Percentiles rank a stretch among this genome's conserved stretches.
phyloP scores from a whole-genome alignment of 2,888 invertebrate species.

The Synergus japonicus region DNA sequence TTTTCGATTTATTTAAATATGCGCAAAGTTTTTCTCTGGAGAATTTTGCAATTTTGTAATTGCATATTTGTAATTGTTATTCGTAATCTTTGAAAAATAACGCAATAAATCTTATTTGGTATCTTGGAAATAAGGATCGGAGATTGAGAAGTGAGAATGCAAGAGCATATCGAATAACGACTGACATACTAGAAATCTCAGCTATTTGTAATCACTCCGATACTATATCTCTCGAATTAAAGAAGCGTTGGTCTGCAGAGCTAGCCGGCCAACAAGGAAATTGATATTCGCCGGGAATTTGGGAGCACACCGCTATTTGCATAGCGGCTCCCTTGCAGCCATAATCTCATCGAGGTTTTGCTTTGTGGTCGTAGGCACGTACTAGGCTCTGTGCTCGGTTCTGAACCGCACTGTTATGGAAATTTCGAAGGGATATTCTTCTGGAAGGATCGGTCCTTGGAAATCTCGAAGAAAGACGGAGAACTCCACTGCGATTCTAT shows the following conservation, averaged over 20 bases:
- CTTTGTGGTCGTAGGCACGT: conserved; percentile 58
- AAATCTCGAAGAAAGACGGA: conserved; percentile 44
- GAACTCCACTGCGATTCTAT: conserved; percentile 22
- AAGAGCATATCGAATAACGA: conserved; percentile 4
- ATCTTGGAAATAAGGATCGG: not conserved
- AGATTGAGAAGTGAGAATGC: not conserved
- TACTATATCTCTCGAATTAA: conserved; percentile 49
- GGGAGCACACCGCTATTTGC: conserved; percentile 58
- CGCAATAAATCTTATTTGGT: not conserved
- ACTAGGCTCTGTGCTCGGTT: conserved; percentile 51
- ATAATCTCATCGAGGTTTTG: conserved; percentile 58
- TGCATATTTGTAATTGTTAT: no score
- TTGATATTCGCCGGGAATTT: conserved; percentile 61
- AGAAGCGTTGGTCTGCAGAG: conserved; percentile 47
- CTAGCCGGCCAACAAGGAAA: conserved; percentile 56
- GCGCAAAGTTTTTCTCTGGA: no score
- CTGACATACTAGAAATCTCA: conserved; percentile 43
- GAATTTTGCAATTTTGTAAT: no score
- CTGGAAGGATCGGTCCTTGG: conserved; percentile 55
- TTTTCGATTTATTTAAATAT: not conserved
- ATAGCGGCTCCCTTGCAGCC: conserved; percentile 51
- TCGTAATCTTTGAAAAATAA: no score
- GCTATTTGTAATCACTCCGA: conserved; percentile 49
- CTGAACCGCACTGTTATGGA: conserved; percentile 58
- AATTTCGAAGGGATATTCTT: conserved; percentile 59